phyloP scores from a whole-genome alignment of 2,888 invertebrate genomes.

The Muscina levida region DNA sequence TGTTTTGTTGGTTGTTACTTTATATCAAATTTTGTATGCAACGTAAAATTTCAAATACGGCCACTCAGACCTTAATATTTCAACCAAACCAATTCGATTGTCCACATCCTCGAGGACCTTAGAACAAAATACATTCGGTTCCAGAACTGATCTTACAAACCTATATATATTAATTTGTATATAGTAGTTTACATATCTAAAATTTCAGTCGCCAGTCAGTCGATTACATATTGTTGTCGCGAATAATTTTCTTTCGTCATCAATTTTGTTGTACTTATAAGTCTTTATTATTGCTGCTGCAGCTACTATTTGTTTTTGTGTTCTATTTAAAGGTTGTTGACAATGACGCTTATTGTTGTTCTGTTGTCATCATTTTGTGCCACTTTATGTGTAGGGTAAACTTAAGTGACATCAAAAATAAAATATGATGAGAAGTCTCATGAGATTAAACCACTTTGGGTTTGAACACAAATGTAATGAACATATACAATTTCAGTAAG shows the following conservation, averaged over 20 bases:
- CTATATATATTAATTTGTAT: too few relatives aligned
- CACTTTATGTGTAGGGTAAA: background rate
- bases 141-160: too few relatives aligned
- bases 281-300: conserved; percentile 5
- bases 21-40: too few relatives aligned
- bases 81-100: too few relatives aligned
- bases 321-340: conserved; percentile 39
- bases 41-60: too few relatives aligned
- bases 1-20: too few relatives aligned
- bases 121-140: too few relatives aligned
- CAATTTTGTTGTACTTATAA: conserved; percentile 36
- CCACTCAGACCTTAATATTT: too few relatives aligned
- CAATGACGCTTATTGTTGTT: conserved; percentile 33
- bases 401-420: conserved; percentile 18
- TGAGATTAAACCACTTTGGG: conserved; percentile 45
- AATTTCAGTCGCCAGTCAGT: too few relatives aligned
- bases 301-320: background rate
- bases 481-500: conserved; percentile 1
- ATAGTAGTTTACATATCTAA: too few relatives aligned
- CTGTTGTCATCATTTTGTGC: conserved; percentile 10
- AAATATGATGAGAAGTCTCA: conserved; percentile 50
- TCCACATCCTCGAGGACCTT: too few relatives aligned
- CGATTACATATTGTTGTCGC: conserved; percentile 1
- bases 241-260: background rate
- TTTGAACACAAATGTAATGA: conserved; percentile 29